Evolutionary conservation across 2,113 vertebrate species (phyloP).

Genomic region (Cathartes aura): DNA sequence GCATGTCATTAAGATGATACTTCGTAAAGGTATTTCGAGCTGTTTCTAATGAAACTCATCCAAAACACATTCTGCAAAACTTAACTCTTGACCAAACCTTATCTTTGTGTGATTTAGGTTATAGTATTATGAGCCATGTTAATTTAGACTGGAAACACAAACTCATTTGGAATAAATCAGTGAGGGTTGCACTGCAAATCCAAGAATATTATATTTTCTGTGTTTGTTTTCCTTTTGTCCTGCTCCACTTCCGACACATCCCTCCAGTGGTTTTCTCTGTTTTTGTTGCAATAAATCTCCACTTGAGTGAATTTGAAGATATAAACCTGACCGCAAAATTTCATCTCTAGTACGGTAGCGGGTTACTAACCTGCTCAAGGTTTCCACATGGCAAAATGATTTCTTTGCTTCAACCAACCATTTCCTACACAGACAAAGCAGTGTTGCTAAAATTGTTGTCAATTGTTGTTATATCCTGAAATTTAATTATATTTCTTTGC

Average conservation of each 20-base stretch:
- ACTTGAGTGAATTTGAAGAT: background rate
- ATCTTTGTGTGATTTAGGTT: background rate
- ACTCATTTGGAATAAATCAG: background rate
- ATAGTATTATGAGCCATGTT: background rate
- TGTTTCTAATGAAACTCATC: background rate
- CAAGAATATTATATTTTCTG: background rate
- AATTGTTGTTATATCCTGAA: background rate
- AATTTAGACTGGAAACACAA: background rate
- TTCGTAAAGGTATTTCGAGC: background rate
- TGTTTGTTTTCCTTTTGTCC: background rate
- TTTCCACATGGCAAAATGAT: background rate
- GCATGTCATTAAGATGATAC: background rate
- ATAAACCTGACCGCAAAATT: background rate
- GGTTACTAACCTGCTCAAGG: background rate
- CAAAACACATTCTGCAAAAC: background rate
- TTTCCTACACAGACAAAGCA: background rate
- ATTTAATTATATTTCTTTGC: background rate
- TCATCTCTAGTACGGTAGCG: background rate
- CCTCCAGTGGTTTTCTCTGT: constrained; percentile 1
- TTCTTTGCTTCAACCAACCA: background rate
- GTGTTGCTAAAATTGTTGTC: background rate
- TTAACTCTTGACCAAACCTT: background rate
- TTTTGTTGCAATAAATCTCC: constrained; percentile 10
- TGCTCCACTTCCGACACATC: background rate
- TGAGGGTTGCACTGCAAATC: background rate